Conservation (phyloP, 2,797 vertebrate species). For the Antennarius maculatus region DNA sequence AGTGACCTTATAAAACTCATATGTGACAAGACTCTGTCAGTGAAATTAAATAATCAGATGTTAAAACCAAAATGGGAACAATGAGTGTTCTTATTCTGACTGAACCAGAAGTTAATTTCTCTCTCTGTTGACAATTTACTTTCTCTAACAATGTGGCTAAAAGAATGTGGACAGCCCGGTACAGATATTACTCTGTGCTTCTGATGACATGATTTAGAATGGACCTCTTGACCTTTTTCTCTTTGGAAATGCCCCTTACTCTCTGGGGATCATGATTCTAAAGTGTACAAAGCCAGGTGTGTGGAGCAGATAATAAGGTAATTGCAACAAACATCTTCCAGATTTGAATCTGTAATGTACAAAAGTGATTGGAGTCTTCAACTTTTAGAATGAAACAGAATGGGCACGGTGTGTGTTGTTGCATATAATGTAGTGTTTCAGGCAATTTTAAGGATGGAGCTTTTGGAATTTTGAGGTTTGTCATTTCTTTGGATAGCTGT, state of each 20-base stretch:
- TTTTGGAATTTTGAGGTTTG: conserved; percentile 16
- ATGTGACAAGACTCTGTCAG: background rate
- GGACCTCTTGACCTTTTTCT: too few species aligned
- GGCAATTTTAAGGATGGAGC: too few species aligned
- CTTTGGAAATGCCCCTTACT: background rate
- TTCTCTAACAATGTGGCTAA: background rate
- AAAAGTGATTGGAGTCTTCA: too few species aligned
- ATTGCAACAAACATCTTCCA: too few species aligned
- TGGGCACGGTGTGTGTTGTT: too few species aligned
- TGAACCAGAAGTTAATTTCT: too few species aligned
- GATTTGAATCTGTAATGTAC: too few species aligned
- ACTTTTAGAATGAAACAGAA: background rate
- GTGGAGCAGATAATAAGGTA: too few species aligned
- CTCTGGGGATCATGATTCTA: background rate
- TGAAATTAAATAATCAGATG: conserved; percentile 2
- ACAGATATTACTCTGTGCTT: background rate
- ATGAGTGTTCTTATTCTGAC: too few species aligned
- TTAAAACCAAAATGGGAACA: conserved; percentile 4
- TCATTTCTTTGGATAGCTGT: conserved; percentile 39
- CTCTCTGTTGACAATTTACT: too few species aligned
- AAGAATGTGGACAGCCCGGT: background rate
- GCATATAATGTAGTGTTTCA: background rate
- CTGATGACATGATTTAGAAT: background rate
- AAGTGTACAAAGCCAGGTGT: background rate
- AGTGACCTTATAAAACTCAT: conserved; percentile 26